Evolutionary conservation across 2,888 invertebrate genomes (phyloP).

Genomic region (Spisula solida): DNA sequence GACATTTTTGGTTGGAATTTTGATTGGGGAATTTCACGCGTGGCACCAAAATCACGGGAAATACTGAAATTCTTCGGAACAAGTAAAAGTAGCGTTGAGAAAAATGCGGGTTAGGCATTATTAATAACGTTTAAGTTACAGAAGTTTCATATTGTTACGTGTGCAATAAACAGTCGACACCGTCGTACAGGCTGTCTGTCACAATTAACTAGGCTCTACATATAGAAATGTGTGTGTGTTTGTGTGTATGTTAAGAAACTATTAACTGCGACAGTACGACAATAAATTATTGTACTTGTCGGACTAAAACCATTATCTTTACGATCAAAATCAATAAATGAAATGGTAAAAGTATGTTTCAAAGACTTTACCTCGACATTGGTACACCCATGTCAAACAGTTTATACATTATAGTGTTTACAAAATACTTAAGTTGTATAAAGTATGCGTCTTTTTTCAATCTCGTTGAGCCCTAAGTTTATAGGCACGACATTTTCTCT

Average conservation of each 20-base stretch:
- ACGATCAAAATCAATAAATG: slow-evolving; percentile 51
- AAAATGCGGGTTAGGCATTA: neutral
- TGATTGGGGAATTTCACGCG: neutral
- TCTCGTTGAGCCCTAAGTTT: neutral
- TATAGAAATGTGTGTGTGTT: neutral
- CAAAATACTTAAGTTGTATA: slow-evolving; percentile 19
- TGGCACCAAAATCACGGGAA: neutral
- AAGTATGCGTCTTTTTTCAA: slow-evolving; percentile 17
- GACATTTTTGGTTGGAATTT: neutral
- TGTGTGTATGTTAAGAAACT: slow-evolving; percentile 1
- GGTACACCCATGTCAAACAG: slow-evolving; percentile 2
- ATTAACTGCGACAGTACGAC: slow-evolving; percentile 23
- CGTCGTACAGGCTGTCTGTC: neutral
- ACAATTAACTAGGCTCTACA: neutral
- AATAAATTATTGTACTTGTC: slow-evolving; percentile 24
- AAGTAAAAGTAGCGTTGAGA: neutral
- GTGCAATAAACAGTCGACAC: neutral
- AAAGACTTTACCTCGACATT: neutral
- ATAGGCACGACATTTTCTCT: neutral
- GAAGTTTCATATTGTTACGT: neutral
- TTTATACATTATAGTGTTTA: slow-evolving; percentile 23
- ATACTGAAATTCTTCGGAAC: neutral
- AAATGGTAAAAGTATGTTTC: slow-evolving; percentile 45
- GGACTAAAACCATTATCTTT: slow-evolving; percentile 25
- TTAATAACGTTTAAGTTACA: neutral